Base-by-base conservation (phyloP, 2,113 vertebrate genomes). In the Philantomba maxwellii region DNA sequence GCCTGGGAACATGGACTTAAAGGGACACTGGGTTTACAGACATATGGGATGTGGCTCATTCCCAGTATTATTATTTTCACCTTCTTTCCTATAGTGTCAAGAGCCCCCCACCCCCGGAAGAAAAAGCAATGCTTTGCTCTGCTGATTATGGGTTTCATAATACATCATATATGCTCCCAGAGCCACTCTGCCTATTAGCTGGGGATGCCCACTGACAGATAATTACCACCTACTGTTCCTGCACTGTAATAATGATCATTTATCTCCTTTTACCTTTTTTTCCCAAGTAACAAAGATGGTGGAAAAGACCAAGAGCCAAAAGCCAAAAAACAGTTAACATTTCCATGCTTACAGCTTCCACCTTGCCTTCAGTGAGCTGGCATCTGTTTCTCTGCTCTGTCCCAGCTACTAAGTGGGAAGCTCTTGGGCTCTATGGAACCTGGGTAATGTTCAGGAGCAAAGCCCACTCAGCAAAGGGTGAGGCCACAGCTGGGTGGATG, bases 401-500 rank as follows among this genome's bases (percentile, higher is more conserved):
- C 89, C 51, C 30, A 16, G 23, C 5, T 45, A 58, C 47, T 21
- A 30, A 90, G 45, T 16, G 47, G 60, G 91, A 93, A 86, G 51
- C 26, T 83, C 75, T 30, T 8, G 26, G 26, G 77, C 60, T 51
- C 58, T 21, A 3, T 10, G 25, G 19, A 70, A 75, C 51, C 60
- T n/a, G 19, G 62, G 81, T 45, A 51, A 14, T 39, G 53, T 53
- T 66, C 30, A 28, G 80, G 64, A 66, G 81, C 85, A 96, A 97
- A 97, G 97, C 93, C 95, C 93, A 95, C 78, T 94, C 89, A 94
- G 87, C 70, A 87, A 92, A 97, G 88, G 96, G 98, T 70, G 97
- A 92, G 94, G 96, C 78, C 97, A 89, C 96, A 98, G 98, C 97
- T 98, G 96, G n/a, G 78, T 96, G 73, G 75, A 96, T 98, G 98